phyloP scores from a whole-genome alignment of 2,797 vertebrate genomes.

The Margarornis squamiger region DNA sequence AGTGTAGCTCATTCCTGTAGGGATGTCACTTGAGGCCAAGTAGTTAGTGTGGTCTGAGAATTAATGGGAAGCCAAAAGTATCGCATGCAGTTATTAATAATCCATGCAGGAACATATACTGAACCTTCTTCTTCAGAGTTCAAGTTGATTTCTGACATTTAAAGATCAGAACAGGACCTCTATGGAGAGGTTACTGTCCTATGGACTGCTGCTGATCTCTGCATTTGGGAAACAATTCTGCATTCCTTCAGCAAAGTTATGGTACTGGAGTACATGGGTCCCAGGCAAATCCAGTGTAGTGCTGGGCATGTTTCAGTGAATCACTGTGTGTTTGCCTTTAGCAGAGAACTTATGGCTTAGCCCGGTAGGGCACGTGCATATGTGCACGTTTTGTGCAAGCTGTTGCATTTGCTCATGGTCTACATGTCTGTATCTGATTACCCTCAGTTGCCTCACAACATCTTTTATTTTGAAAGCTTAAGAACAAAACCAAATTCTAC shows the following conservation, averaged over 20 bases:
- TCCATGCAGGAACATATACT: background rate
- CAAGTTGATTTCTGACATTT: background rate
- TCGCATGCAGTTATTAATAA: background rate
- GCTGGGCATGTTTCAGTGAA: background rate
- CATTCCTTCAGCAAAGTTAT: background rate
- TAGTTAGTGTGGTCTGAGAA: background rate
- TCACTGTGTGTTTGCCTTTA: background rate
- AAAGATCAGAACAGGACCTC: background rate
- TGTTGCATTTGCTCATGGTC: slow-evolving; percentile 3
- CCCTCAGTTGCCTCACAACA: slow-evolving; percentile 31
- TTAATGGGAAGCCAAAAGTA: background rate
- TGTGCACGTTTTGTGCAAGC: slow-evolving; percentile 16
- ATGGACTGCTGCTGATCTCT: background rate
- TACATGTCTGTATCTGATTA: slow-evolving; percentile 52
- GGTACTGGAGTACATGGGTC: background rate
- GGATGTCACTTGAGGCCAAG: background rate
- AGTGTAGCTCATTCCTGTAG: background rate
- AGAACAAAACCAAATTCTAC: slow-evolving; percentile 43
- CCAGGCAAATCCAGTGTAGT: background rate
- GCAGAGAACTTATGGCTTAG: background rate
- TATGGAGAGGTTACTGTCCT: background rate
- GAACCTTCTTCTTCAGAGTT: background rate
- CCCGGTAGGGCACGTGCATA: background rate
- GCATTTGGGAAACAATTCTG: background rate
- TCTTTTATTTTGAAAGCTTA: slow-evolving; percentile 50